Evolutionary conservation across 2,113 vertebrate species (phyloP), one percentile per base, ranked within the genome.

Genomic region (Ivindomyrus marchei): DNA sequence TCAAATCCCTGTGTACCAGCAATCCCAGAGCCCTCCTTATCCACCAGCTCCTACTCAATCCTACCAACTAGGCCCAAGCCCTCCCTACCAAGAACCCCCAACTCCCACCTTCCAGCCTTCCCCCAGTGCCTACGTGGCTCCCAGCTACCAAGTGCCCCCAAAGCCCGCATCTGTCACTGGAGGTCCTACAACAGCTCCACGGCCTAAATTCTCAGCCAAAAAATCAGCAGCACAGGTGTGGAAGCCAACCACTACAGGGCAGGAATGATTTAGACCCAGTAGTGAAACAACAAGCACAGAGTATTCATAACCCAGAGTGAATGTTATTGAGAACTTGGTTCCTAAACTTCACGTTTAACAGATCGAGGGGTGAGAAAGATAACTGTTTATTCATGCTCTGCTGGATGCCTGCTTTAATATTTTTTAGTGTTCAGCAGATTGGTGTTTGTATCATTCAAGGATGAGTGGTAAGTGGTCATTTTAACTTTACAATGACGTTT

Each of bases 171-270:
- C 95, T 46, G 93, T 10, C 85, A 92, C 93, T 92, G 90, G 93
- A 94, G 10, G 95, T 58, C 94, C 94, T 89, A 89, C 95, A 91
- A 93, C 91, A 92, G 97, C 97, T 90, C 98, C 98, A 0, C 97
- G 97, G 95, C 98, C 98, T 89, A 99, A 97, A 92, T 99, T 99
- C 94, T 98, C 96, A 49, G 98, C 98, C 91, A 99, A 98, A 96
- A 99, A 97, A 95, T 96, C 95, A 58, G 94, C 94, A 85, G 97
- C 97, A 91, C 98, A 99, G 96, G 98, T 99, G 95, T 99, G 98
- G 98, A 99, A 98, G 94, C 98, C 98, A 49, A 93, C 97, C 3
- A 88, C 93, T 66, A 96, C 92, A 88, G 96, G 95, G 92, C 96
- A 97, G 95, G 98, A 97, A 95, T 92, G 90, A 94, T 91, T 90